These are phyloP conservation scores for human DNA, from an alignment of 2,113 vertebrate species.

Conservation along the genomic window DNA sequence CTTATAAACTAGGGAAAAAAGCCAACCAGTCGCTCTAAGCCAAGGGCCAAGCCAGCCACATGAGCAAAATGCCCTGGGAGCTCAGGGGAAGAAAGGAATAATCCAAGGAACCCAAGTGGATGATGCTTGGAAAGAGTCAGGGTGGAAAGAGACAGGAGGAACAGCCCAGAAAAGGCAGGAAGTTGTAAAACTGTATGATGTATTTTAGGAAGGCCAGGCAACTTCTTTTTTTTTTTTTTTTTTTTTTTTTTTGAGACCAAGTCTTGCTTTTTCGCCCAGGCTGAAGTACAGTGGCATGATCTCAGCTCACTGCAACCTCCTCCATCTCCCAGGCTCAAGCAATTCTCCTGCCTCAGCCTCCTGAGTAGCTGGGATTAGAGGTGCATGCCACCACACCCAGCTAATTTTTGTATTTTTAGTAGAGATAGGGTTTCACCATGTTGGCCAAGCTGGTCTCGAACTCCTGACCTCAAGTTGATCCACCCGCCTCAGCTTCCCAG, in stretches of 20 bases:
- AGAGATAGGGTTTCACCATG: no score
- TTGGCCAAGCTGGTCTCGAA: no score
- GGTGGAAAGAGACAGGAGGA: not conserved
- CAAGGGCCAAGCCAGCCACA: not conserved
- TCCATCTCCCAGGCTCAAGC: no score
- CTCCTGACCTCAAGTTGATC: no score
- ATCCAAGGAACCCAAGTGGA: not conserved
- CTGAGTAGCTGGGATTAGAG: no score
- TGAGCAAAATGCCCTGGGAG: not conserved
- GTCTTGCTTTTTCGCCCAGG: no score
- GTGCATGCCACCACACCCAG: rapidly evolving
- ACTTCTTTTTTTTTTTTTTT: not conserved
- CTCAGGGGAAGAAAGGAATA: not conserved
- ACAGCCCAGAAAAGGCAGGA: not conserved
- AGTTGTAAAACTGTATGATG: rapidly evolving
- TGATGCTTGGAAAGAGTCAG: not conserved
- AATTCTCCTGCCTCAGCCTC: no score
- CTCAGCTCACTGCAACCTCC: no score
- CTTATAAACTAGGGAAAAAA: not conserved
- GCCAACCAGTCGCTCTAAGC: not conserved
- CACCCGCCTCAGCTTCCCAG: no score
- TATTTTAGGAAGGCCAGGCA: not conserved
- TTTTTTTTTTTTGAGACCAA: no score
- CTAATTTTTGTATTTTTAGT: no score
- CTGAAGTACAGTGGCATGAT: no score